These are phyloP conservation scores for Anolis sagrei DNA, from an alignment of 2,113 vertebrate species.

Conservation along the genomic window DNA sequence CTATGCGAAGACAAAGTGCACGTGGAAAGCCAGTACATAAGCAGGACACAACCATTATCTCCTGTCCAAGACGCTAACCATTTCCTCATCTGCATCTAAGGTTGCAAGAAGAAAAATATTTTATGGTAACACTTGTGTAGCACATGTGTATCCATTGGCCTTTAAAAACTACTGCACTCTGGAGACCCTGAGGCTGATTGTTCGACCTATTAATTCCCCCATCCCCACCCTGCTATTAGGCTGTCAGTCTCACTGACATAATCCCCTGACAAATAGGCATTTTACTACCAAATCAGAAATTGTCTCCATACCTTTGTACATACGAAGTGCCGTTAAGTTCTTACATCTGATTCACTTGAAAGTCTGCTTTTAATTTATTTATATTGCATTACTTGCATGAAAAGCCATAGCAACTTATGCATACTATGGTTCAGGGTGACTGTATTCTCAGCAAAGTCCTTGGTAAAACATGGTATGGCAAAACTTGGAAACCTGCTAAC, in stretches of 20 bases:
- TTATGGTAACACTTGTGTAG: slow-evolving; percentile 19
- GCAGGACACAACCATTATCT: slow-evolving; percentile 46
- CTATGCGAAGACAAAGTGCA: slow-evolving; percentile 65
- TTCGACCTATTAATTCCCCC: slow-evolving; percentile 23
- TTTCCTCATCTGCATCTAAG: neutral
- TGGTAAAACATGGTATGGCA: neutral
- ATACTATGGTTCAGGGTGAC: neutral
- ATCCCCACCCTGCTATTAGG: slow-evolving; percentile 17
- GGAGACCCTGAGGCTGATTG: neutral
- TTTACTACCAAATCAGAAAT: slow-evolving; percentile 48
- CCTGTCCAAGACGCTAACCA: slow-evolving; percentile 51
- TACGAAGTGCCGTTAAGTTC: neutral
- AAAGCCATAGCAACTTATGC: neutral
- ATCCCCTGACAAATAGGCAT: slow-evolving; percentile 17
- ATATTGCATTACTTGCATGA: neutral
- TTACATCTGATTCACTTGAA: neutral
- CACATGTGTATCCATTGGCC: slow-evolving; percentile 45
- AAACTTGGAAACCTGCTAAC: neutral
- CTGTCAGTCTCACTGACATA: slow-evolving; percentile 11
- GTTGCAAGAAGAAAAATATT: slow-evolving; percentile 25
- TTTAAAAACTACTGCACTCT: neutral
- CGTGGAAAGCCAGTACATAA: slow-evolving; percentile 59
- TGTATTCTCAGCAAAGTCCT: neutral
- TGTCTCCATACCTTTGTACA: slow-evolving; percentile 52
- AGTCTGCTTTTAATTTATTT: neutral